Percentiles rank a stretch among this genome's conserved stretches.
phyloP scores from a whole-genome alignment of 2,797 vertebrate species.

The Anas capensis region DNA sequence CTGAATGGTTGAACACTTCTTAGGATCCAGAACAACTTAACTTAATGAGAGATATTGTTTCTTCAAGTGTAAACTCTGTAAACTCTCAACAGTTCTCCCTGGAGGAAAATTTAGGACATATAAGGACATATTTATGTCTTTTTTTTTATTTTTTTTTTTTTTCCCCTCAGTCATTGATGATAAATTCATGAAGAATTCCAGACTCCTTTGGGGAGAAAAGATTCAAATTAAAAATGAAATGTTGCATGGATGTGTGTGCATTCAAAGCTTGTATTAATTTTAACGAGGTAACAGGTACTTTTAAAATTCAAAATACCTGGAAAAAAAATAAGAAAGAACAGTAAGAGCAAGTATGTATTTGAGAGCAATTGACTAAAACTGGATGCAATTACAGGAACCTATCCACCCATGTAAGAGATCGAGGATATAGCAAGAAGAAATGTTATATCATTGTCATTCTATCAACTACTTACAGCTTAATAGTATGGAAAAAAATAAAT shows the following conservation, averaged over 20 bases:
- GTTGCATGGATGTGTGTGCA: neutral
- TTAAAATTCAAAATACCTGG: neutral
- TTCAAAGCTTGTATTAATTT: slow-evolving; percentile 32
- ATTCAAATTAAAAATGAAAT: slow-evolving; percentile 51
- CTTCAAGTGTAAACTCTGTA: slow-evolving; percentile 22
- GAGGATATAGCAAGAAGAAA: slow-evolving; percentile 5
- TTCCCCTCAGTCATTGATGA: neutral
- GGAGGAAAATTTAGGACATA: slow-evolving; percentile 16
- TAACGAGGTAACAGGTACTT: neutral
- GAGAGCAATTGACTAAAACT: slow-evolving; percentile 51
- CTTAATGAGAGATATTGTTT: slow-evolving; percentile 31
- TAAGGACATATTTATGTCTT: neutral
- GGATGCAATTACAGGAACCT: slow-evolving; percentile 20
- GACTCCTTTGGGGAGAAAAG: neutral
- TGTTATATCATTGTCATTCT: slow-evolving; percentile 52
- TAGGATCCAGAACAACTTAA: neutral
- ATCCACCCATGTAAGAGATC: slow-evolving; percentile 41
- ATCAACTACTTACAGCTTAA: slow-evolving; percentile 44
- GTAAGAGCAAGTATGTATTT: neutral
- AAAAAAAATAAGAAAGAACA: neutral
- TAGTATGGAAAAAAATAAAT: slow-evolving; percentile 41
- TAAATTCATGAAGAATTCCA: slow-evolving; percentile 31
- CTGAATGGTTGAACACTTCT: slow-evolving; percentile 4
- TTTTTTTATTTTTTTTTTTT: neutral
- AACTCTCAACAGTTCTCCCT: slow-evolving; percentile 22